Evolutionary conservation across 1,140 invertebrate genomes (phyloP).

Genomic region (Bombus difficillimus): DNA sequence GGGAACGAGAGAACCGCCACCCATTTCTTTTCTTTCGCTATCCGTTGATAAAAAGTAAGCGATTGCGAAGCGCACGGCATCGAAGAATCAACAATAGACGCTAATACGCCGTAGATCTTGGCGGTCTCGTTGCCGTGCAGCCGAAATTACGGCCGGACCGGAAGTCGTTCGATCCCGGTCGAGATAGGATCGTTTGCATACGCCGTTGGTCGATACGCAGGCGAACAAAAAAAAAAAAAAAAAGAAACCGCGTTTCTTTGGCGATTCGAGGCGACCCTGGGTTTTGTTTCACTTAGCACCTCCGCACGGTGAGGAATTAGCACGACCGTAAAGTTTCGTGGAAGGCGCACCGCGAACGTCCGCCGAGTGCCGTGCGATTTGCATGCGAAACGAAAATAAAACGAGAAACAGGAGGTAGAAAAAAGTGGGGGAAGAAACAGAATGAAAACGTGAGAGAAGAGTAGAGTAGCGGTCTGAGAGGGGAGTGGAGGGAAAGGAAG

Average conservation of each 20-base stretch:
- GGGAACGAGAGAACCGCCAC: background rate
- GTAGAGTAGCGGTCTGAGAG: too few species aligned
- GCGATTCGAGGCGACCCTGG: slow-evolving; percentile 27
- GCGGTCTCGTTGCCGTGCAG: background rate
- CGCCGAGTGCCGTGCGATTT: slow-evolving; percentile 28
- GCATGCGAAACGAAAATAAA: slow-evolving; percentile 32
- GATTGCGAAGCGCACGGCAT: background rate
- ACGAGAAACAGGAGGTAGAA: background rate
- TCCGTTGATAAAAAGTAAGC: background rate
- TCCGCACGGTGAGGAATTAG: slow-evolving; percentile 58
- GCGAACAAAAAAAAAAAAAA: slow-evolving; percentile 21
- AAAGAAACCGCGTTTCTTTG: slow-evolving; percentile 26
- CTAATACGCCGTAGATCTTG: slow-evolving; percentile 4
- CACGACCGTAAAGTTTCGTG: slow-evolving; percentile 60
- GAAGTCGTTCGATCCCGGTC: slow-evolving; percentile 51
- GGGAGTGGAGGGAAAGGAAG: background rate
- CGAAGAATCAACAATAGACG: slow-evolving; percentile 19
- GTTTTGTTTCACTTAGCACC: slow-evolving; percentile 67
- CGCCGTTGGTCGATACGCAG: background rate
- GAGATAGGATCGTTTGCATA: slow-evolving; percentile 40
- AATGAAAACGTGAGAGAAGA: background rate
- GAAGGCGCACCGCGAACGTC: slow-evolving; percentile 31
- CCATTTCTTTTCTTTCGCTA: background rate
- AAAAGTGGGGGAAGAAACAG: background rate
- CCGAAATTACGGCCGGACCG: slow-evolving; percentile 27